phyloP scores from a whole-genome alignment of 1,140 invertebrate species.

The Heterodera carotae region DNA sequence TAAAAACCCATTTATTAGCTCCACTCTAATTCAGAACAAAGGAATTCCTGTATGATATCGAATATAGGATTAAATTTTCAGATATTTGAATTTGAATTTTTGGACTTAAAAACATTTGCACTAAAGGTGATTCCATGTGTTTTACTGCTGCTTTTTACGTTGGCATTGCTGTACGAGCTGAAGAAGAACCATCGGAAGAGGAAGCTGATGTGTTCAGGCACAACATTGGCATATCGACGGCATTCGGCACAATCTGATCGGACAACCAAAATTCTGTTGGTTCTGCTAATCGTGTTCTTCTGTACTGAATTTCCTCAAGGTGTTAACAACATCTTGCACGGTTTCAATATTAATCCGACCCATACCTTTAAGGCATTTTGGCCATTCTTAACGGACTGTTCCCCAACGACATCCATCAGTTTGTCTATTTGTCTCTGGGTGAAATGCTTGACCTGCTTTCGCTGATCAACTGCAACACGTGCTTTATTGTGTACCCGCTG shows the following conservation, averaged over 20 bases:
- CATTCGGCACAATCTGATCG: slow-evolving; percentile 46
- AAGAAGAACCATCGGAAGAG: slow-evolving; percentile 40
- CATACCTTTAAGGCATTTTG: slow-evolving; percentile 40
- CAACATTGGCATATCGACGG: slow-evolving; percentile 42
- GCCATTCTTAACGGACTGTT: slow-evolving; percentile 53
- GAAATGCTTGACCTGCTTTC: slow-evolving; percentile 51
- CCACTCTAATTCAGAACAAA: no score
- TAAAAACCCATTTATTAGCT: no score
- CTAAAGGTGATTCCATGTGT: slow-evolving; percentile 53
- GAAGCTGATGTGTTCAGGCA: slow-evolving; percentile 48
- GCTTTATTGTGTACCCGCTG: slow-evolving; percentile 53
- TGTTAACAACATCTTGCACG: slow-evolving; percentile 4
- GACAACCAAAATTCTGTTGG: slow-evolving; percentile 51
- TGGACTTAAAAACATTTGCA: slow-evolving; percentile 4
- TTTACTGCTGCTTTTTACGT: slow-evolving; percentile 46
- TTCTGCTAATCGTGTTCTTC: slow-evolving; percentile 48
- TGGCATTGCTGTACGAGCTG: slow-evolving; percentile 46
- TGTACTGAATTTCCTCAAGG: slow-evolving; percentile 48
- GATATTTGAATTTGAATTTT: slow-evolving; percentile 19
- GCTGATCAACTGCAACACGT: slow-evolving; percentile 55
- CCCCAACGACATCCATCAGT: slow-evolving; percentile 57
- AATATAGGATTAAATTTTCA: no score
- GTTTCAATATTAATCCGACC: no score
- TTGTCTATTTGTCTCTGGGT: slow-evolving; percentile 53
- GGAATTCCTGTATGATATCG: no score